Evolutionary conservation across 2,113 vertebrate genomes (phyloP).

Genomic region (Eidolon helvum): DNA sequence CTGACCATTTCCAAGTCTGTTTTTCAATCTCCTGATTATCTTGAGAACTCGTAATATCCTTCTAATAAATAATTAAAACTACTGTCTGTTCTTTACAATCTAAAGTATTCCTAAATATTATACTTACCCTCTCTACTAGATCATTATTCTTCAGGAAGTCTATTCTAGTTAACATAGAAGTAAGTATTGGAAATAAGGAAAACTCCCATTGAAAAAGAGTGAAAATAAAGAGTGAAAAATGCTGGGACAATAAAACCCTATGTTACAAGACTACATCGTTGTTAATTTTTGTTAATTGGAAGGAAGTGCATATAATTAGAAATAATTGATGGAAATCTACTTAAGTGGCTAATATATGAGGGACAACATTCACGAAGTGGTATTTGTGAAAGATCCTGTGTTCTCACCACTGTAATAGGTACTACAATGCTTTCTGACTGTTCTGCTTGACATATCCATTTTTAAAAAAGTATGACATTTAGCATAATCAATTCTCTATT

Average conservation of each 20-base stretch:
- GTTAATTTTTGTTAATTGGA: slow-evolving; percentile 36
- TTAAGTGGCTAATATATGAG: slow-evolving; percentile 18
- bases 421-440: neutral
- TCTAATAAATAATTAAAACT: neutral
- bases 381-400: neutral
- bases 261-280: neutral
- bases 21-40: neutral
- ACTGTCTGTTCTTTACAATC: neutral
- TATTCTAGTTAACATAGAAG: neutral
- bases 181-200: slow-evolving; percentile 17
- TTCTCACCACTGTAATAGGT: neutral
- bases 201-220: neutral
- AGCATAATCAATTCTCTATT: neutral
- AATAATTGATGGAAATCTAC: slow-evolving; percentile 47
- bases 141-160: neutral
- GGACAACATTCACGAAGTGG: neutral
- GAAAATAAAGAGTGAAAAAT: slow-evolving; percentile 53
- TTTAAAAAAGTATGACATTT: neutral
- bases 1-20: neutral
- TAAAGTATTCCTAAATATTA: neutral
- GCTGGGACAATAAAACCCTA: neutral
- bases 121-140: neutral
- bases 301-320: slow-evolving; percentile 33
- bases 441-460: neutral
- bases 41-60: neutral